phyloP scores from a whole-genome alignment of 2,113 vertebrate genomes.

The Seriola rivoliana region DNA sequence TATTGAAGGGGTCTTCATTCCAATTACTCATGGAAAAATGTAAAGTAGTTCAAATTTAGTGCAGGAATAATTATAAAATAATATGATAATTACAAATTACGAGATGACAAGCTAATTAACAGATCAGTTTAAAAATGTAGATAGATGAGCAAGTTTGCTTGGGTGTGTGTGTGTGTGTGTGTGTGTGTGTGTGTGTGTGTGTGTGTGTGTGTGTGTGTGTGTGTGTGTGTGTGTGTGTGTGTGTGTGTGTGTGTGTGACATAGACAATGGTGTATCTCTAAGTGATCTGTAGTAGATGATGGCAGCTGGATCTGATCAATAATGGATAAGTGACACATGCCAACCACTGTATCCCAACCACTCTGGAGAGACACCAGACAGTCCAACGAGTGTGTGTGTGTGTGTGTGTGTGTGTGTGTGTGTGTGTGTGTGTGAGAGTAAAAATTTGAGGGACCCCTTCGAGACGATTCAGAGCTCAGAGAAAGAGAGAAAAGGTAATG shows the following conservation, averaged over 20 bases:
- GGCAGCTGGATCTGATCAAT: slow-evolving; percentile 84
- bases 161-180: neutral
- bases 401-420: slow-evolving; percentile 38
- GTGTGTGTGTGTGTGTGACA: neutral
- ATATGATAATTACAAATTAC: neutral
- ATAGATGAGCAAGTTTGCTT: neutral
- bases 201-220: slow-evolving; percentile 1
- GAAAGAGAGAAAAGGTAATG: slow-evolving; percentile 52
- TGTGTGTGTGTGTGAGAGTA: slow-evolving; percentile 39
- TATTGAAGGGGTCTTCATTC: neutral
- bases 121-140: neutral
- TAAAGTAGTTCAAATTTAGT: neutral
- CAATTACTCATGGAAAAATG: neutral
- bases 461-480: slow-evolving; percentile 72
- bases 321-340: slow-evolving; percentile 84
- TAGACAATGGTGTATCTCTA: slow-evolving; percentile 59
- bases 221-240: neutral
- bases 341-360: slow-evolving; percentile 73
- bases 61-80: neutral
- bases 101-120: neutral
- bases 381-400: slow-evolving; percentile 38
- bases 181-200: neutral
- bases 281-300: slow-evolving; percentile 75
- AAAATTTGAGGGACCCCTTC: slow-evolving; percentile 47
- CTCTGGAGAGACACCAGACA: slow-evolving; percentile 66